These are phyloP conservation scores for Cavia aperea DNA, from an alignment of 2,113 vertebrate species.

Conservation along the genomic window DNA sequence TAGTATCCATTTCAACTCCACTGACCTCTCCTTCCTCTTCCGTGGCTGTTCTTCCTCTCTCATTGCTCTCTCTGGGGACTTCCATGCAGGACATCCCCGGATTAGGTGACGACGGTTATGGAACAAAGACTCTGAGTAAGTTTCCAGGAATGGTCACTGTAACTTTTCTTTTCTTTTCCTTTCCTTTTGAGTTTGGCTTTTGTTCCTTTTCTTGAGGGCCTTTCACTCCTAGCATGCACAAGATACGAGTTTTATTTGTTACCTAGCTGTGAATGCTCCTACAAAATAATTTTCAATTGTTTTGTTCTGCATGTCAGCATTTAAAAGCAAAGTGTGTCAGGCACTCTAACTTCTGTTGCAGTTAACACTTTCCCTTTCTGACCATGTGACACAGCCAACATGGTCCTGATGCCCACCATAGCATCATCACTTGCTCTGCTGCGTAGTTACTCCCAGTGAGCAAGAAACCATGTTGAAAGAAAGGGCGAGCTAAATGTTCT, in stretches of 20 bases:
- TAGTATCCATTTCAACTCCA: constrained; percentile 83
- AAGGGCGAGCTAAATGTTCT: constrained; percentile 64
- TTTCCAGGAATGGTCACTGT: constrained; percentile 90
- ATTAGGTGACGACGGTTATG: constrained; percentile 99
- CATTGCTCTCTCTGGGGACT: constrained; percentile 90
- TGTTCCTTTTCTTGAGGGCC: constrained; percentile 78
- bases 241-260: constrained; percentile 81
- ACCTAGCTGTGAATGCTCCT: constrained; percentile 82
- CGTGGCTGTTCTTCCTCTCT: constrained; percentile 88
- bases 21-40: constrained; percentile 90
- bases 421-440: constrained; percentile 63
- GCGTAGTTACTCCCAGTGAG: constrained; percentile 59
- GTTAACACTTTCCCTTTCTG: constrained; percentile 76
- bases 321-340: constrained; percentile 75
- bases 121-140: constrained; percentile 99
- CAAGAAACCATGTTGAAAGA: constrained; percentile 69
- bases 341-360: constrained; percentile 72
- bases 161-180: constrained; percentile 75
- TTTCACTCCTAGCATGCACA: constrained; percentile 83
- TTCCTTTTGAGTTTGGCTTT: constrained; percentile 80
- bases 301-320: constrained; percentile 82
- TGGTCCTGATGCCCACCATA: constrained; percentile 65
- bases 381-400: constrained; percentile 64
- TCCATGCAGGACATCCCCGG: constrained; percentile 96
- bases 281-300: constrained; percentile 72